Evolutionary conservation across 2,113 vertebrate species (phyloP), one percentile per base, ranked within the genome.

Genomic region (Pseudonaja textilis): DNA sequence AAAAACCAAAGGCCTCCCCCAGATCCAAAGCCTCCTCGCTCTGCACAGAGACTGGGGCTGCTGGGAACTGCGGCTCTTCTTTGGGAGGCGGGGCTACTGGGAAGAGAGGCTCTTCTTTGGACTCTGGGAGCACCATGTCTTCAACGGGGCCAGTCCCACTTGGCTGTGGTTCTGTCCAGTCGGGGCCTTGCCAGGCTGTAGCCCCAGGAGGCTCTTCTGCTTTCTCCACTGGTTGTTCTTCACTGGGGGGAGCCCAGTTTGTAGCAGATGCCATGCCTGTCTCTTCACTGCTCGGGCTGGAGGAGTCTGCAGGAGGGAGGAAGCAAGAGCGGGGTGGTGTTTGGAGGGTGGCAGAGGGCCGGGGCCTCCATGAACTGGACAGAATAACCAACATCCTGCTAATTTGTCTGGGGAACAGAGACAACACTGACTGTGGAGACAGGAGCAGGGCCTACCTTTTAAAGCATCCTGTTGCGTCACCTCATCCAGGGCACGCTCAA

Each of bases 81-180:
- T 54, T 74, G 11, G 64, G 12, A 4, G 95, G 20, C 50, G 92
- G 16, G 94, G 93, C 96, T 94, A 57, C 88, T 0, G 88, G 93
- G 14, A 69, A 96, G 11, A 55, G 96, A 89, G 97, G 97, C 59
- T 96, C 93, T 47, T 96, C 96, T 3, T 95, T 87, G 74, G 96
- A 74, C 45, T 96, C 97, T 94, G 95, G 91, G 92, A 95, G 96
- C 90, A 96, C 94, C 94, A 97, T 95, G 96, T 98, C 97, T 96
- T 97, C 97, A 26, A 25, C 12, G 12, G 93, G 90, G 89, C 93
- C 95, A 87, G 92, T 81, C 88, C 91, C 88, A 50, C 94, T 55
- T 88, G 52, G 91, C 96, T 97, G 97, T 0, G 97, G 93, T 74
- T 92, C 85, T 92, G 93, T 81, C 94, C 94, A 93, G 50, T 96